Evolutionary conservation across 2,888 invertebrate genomes (phyloP).

Genomic region (Podabrus alpinus): DNA sequence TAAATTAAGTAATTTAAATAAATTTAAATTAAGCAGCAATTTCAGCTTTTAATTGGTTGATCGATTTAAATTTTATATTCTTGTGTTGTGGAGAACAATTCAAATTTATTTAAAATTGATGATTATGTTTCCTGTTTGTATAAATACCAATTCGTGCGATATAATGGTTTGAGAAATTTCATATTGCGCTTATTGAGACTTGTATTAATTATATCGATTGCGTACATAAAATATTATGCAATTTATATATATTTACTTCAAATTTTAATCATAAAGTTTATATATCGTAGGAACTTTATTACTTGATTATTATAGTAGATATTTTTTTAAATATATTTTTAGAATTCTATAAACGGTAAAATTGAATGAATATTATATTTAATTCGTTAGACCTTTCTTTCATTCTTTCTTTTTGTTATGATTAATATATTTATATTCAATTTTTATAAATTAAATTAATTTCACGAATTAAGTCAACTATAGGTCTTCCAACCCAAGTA

Average conservation of each 20-base stretch:
- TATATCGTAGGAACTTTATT: neutral
- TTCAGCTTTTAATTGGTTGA: neutral
- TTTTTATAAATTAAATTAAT: neutral
- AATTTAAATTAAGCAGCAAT: neutral
- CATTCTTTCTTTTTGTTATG: neutral
- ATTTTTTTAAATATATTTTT: neutral
- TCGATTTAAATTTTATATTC: neutral
- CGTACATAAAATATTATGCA: neutral
- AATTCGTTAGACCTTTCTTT: neutral
- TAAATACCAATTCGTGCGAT: neutral
- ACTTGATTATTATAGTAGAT: neutral
- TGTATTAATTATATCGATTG: neutral
- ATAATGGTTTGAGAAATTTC: neutral
- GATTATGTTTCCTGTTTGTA: neutral
- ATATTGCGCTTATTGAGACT: neutral
- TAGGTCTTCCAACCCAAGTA: neutral
- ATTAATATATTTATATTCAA: too few species aligned
- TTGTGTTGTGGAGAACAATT: neutral
- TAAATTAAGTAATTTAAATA: neutral
- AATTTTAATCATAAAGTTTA: neutral
- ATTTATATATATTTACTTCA: neutral
- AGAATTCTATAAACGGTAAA: neutral
- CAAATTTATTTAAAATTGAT: neutral
- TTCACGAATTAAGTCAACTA: neutral
- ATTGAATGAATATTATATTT: too few species aligned